Percentiles rank a stretch among this genome's conserved stretches.
These are phyloP conservation scores for Chrysogorgia sp. DNA, from an alignment of 92 coral and sea anemone species.

Conservation along the genomic window DNA sequence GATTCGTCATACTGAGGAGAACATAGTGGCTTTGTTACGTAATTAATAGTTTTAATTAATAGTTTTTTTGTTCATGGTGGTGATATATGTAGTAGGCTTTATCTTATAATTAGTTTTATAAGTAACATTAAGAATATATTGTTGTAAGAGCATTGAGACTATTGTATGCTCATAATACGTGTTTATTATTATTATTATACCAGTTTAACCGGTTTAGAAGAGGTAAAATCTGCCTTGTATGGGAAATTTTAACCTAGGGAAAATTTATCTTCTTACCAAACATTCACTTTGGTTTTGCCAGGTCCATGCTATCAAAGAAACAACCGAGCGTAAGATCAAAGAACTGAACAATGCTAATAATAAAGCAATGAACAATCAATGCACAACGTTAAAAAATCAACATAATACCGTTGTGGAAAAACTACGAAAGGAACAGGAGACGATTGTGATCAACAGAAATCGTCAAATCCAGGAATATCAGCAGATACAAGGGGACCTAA, in stretches of 20 bases:
- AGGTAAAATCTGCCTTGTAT: no score
- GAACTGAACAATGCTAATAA: slow-evolving; percentile 19
- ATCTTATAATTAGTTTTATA: no score
- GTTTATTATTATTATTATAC: no score
- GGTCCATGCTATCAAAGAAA: slow-evolving; percentile 35
- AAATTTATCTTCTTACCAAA: background rate
- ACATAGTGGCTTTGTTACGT: no score
- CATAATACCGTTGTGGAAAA: slow-evolving; percentile 17
- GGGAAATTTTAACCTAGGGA: background rate
- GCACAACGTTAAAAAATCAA: slow-evolving; percentile 15
- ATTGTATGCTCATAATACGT: no score
- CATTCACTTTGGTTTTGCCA: background rate
- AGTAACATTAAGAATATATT: no score
- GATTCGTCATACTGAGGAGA: no score
- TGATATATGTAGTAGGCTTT: no score
- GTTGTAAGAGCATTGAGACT: no score
- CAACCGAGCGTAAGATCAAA: slow-evolving; percentile 27
- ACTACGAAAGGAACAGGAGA: slow-evolving; percentile 1
- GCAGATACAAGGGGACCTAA: slow-evolving; percentile 11
- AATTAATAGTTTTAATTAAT: no score
- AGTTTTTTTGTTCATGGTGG: no score
- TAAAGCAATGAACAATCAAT: slow-evolving; percentile 15
- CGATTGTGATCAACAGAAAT: slow-evolving; percentile 23
- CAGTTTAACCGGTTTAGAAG: no score
- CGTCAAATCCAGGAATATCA: slow-evolving; percentile 13